Conservation (phyloP, 2,797 vertebrate genomes). For the Discoglossus pictus region DNA sequence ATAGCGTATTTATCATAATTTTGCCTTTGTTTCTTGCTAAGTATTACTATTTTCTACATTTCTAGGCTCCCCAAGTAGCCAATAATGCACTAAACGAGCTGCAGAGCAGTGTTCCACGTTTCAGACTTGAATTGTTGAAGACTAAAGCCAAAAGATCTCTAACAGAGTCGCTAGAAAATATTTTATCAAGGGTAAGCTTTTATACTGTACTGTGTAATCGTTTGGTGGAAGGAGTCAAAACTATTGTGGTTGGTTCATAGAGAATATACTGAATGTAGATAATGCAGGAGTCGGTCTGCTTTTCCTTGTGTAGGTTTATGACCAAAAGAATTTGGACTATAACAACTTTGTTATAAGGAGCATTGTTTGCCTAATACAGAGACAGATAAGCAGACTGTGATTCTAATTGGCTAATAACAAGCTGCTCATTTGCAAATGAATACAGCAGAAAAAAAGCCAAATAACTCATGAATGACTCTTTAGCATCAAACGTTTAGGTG, state of each 20-base stretch:
- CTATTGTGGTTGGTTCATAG: not conserved
- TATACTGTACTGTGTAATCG: constrained; percentile 12
- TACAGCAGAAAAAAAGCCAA: too few species aligned
- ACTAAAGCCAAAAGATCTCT: constrained; percentile 90
- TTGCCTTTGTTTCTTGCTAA: too few species aligned
- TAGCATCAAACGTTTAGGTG: too few species aligned
- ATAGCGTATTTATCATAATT: too few species aligned
- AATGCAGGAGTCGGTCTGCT: not conserved
- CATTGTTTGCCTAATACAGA: too few species aligned
- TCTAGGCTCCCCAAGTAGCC: constrained; percentile 58
- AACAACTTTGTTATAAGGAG: too few species aligned
- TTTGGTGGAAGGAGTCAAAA: constrained; percentile 1
- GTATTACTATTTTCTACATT: not conserved
- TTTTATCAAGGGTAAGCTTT: constrained; percentile 75
- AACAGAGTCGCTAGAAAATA: constrained; percentile 88
- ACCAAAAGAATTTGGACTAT: too few species aligned
- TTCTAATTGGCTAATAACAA: too few species aligned
- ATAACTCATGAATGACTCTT: too few species aligned
- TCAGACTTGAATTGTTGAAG: constrained; percentile 88
- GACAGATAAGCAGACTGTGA: too few species aligned
- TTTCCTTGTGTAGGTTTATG: constrained; percentile 4
- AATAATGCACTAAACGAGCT: constrained; percentile 70
- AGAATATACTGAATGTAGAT: too few species aligned
- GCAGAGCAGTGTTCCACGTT: constrained; percentile 74
- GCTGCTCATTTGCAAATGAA: too few species aligned